Percentiles rank a stretch among this genome's conserved stretches.
Conservation (phyloP, 2,113 vertebrate genomes). For the Sphyrna mokarran region DNA sequence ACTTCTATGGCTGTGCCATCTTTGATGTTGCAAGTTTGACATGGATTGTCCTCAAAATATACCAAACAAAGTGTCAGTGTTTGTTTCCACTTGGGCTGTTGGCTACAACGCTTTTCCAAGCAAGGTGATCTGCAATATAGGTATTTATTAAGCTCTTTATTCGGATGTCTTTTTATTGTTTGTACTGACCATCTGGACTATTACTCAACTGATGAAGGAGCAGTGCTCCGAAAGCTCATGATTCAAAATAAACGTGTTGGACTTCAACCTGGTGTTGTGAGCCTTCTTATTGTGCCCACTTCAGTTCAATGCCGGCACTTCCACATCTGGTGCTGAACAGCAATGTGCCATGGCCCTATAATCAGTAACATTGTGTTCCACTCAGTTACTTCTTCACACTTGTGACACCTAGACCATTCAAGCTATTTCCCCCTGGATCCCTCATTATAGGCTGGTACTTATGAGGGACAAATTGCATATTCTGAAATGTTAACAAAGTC, state of each 20-base stretch:
- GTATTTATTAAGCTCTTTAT: too few relatives aligned
- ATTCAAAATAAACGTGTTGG: too few relatives aligned
- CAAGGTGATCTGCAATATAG: background rate
- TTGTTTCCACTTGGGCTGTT: background rate
- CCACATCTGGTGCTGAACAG: background rate
- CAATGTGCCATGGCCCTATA: background rate
- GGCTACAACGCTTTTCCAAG: background rate
- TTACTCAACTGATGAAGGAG: too few relatives aligned
- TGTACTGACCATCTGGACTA: background rate
- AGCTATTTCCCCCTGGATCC: background rate
- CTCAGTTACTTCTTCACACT: background rate
- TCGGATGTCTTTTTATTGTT: background rate
- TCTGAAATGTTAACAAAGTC: background rate
- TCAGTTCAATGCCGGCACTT: too few relatives aligned
- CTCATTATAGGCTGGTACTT: background rate
- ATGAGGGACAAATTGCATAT: background rate
- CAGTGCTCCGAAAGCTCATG: too few relatives aligned
- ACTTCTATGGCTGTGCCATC: background rate
- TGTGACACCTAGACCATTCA: background rate
- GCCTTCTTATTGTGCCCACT: too few relatives aligned
- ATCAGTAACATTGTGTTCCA: background rate
- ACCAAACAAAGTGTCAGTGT: background rate
- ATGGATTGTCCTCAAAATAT: background rate
- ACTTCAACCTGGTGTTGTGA: too few relatives aligned
- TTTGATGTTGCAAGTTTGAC: background rate